Conservation (phyloP, 2,113 vertebrate species). For the Albula glossodonta region DNA sequence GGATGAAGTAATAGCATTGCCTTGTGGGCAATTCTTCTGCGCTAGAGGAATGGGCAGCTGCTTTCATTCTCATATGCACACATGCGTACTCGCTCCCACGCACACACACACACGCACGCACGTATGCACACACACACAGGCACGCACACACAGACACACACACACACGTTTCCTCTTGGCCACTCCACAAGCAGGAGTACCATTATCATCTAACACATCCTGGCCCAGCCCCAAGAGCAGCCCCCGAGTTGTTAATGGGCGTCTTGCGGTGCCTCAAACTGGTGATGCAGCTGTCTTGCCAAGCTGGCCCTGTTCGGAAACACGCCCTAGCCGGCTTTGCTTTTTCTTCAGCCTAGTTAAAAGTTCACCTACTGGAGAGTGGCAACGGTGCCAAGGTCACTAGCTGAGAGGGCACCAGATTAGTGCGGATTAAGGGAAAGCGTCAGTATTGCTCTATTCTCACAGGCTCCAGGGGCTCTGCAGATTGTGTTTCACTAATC, state of each 20-base stretch:
- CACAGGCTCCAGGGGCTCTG: slow-evolving; percentile 15
- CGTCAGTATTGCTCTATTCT: slow-evolving; percentile 31
- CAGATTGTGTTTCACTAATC: slow-evolving; percentile 6
- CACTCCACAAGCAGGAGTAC: background rate
- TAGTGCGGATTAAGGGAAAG: slow-evolving; percentile 45
- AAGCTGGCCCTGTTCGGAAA: slow-evolving; percentile 24
- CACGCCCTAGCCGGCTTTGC: background rate
- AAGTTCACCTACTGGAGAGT: slow-evolving; percentile 34
- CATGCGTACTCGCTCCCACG: too few species aligned
- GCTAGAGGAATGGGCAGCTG: too few species aligned
- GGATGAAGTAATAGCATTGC: background rate
- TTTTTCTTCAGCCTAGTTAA: slow-evolving; percentile 24
- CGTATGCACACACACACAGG: background rate
- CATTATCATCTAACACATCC: background rate
- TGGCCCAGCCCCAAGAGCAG: background rate
- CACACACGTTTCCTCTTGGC: background rate
- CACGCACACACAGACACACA: background rate
- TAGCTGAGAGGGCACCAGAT: slow-evolving; percentile 34
- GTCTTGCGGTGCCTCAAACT: slow-evolving; percentile 35
- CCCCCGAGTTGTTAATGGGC: slow-evolving; percentile 24
- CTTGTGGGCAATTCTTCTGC: too few species aligned
- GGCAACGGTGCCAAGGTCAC: slow-evolving; percentile 44
- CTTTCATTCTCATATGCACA: too few species aligned
- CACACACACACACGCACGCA: background rate
- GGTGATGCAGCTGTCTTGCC: slow-evolving; percentile 7